Evolutionary conservation across 1,140 invertebrate genomes (phyloP), one percentile per base, ranked within the genome.

Genomic region (Drosophila sturtevanti): DNA sequence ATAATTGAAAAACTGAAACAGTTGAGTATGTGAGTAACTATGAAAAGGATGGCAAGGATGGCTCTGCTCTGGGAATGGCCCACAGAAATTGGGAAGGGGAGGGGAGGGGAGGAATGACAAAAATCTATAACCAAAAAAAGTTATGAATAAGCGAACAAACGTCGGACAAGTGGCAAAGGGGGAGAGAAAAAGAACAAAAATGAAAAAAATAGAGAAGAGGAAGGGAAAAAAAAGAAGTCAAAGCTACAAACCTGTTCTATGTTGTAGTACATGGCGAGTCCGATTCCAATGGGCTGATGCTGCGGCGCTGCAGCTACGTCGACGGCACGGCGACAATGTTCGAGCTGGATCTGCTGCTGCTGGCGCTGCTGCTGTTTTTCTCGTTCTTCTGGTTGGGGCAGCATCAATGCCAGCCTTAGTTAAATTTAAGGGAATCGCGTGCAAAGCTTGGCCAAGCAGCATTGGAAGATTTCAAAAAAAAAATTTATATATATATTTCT

Each of bases 1-100:
- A 89, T 89, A 89, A 89, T 89, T 89, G 84, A 89, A 89, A 89
- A 89, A 89, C 84, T 89, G 84, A 89, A 89, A 89, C 84, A 84
- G 79, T 89, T 82, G 79, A 86, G 82, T 84, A 86, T 86, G 79
- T 86, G 84, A 68, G 76, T 61, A 65, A 63, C 38, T 64, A 48
- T 21, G 41, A 48, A 48, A n/a, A n/a, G n/a, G n/a, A n/a, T n/a
- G n/a, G 38, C 72, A 68, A 55, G 68, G 37, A 72, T 55, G 51
- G 27, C 52, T 48, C 44, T 64, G 70, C 72, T 38, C 65, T 37
- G 37, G 31, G 61, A 37, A 35, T n/a, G 37, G 34, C 21, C 34
- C 12, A 12, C 31, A 41, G 62, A 14, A 9, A 63, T 52, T 21
- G 44, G 48, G 22, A 31, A 37, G 75, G 58, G 11, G 62, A 56